Percentiles rank a stretch among this genome's conserved stretches.
Evolutionary conservation across 2,113 vertebrate genomes (phyloP).

Genomic region (Ardeotis arabs): DNA sequence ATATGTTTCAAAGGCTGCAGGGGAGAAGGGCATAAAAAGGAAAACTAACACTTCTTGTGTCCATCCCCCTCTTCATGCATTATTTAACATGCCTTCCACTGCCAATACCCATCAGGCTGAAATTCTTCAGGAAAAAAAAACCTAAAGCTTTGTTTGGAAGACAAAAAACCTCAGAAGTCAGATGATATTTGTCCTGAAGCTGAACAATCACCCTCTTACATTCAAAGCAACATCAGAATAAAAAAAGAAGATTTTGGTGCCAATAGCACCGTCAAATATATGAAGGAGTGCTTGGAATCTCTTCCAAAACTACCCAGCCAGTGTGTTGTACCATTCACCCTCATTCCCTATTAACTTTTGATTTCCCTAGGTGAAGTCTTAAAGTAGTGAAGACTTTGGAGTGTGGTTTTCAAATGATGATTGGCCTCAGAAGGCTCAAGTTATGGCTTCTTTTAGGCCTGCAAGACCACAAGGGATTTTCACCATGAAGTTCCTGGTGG

Average conservation of each 20-base stretch:
- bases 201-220: neutral
- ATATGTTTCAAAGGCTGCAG: slow-evolving; percentile 35
- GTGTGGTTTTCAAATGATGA: neutral
- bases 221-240: neutral
- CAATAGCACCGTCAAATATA: neutral
- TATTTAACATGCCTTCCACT: slow-evolving; percentile 27
- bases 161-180: slow-evolving; percentile 5
- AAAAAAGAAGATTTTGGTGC: neutral
- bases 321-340: neutral
- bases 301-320: neutral
- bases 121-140: slow-evolving; percentile 2
- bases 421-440: neutral
- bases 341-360: neutral
- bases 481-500: neutral
- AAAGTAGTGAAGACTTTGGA: neutral
- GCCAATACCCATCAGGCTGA: slow-evolving; percentile 25
- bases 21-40: slow-evolving; percentile 17
- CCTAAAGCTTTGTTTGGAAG: neutral
- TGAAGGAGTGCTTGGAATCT: neutral
- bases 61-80: slow-evolving; percentile 43
- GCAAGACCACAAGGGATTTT: neutral
- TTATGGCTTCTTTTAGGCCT: neutral
- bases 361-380: neutral
- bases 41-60: slow-evolving; percentile 34
- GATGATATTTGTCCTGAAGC: neutral